These are phyloP conservation scores for Apomyelois bistriatella DNA, from an alignment of 2,888 invertebrate genomes.

Conservation along the genomic window DNA sequence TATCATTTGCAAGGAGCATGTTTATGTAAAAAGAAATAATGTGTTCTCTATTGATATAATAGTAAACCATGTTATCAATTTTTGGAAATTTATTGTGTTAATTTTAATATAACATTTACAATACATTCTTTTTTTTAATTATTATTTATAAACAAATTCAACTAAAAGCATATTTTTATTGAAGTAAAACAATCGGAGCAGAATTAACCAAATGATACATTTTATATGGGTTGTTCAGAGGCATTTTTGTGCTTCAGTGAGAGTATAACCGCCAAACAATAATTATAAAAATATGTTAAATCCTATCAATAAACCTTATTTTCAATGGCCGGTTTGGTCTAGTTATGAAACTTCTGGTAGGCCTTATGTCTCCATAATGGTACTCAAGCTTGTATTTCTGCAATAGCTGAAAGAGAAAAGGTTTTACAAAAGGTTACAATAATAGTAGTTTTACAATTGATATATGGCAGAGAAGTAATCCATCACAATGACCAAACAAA, in stretches of 20 bases:
- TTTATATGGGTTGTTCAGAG: background rate
- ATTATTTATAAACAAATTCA: too few species aligned
- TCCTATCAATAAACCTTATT: conserved; percentile 82
- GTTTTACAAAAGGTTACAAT: background rate
- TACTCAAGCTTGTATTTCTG: conserved; percentile 83
- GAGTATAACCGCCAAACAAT: background rate
- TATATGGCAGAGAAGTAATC: too few species aligned
- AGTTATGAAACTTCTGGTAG: conserved; percentile 79
- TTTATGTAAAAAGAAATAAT: too few species aligned
- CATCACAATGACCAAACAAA: too few species aligned
- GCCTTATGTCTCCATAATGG: conserved; percentile 82
- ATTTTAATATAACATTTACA: background rate
- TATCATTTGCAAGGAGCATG: background rate
- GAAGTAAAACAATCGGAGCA: too few species aligned
- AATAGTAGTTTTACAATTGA: too few species aligned
- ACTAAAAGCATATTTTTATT: too few species aligned
- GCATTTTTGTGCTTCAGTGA: background rate
- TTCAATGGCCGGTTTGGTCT: conserved; percentile 81
- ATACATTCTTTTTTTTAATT: too few species aligned
- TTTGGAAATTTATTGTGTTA: background rate
- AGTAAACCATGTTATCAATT: background rate
- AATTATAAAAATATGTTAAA: conserved; percentile 28
- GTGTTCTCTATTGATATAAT: too few species aligned
- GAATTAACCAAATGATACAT: too few species aligned
- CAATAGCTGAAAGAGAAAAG: conserved; percentile 67